A percentile compares a stretch with the other conserved stretches of the same genome.
phyloP scores from a whole-genome alignment of 2,797 vertebrate genomes.

The Cirrhinus mrigala region DNA sequence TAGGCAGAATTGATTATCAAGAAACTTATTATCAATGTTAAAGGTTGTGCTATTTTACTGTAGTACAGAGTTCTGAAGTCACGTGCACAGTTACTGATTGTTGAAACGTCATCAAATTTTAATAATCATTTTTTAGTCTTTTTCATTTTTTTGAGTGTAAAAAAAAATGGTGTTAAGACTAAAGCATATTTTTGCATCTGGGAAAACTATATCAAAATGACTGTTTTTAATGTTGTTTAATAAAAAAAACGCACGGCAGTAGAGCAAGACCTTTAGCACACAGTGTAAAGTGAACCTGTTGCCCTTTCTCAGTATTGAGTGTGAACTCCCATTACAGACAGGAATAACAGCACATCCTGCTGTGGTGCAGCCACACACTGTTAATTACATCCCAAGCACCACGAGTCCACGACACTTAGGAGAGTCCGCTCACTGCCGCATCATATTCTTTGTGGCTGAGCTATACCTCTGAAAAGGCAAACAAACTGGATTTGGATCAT shows the following conservation, averaged over 20 bases:
- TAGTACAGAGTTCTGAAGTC: too few relatives aligned
- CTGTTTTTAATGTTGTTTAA: not conserved
- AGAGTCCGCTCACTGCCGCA: slow-evolving; percentile 17
- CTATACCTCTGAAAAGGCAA: not conserved
- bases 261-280: not conserved
- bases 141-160: not conserved
- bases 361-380: slow-evolving; percentile 38
- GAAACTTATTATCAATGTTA: not conserved
- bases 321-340: slow-evolving; percentile 4
- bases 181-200: not conserved
- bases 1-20: not conserved
- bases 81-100: not conserved
- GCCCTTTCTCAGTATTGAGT: slow-evolving; percentile 14
- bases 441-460: slow-evolving; percentile 25
- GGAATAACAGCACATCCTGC: slow-evolving; percentile 3
- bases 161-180: not conserved
- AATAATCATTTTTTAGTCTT: not conserved
- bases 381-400: slow-evolving; percentile 36
- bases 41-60: not conserved
- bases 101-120: not conserved
- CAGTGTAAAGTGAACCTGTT: slow-evolving; percentile 17
- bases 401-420: not conserved
- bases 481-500: slow-evolving; percentile 5
- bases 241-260: not conserved
- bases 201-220: not conserved